A percentile compares a stretch with the other conserved stretches of the same genome.
Conservation (phyloP, 2,888 invertebrate species). For the Xestoiulus laeticollis region DNA sequence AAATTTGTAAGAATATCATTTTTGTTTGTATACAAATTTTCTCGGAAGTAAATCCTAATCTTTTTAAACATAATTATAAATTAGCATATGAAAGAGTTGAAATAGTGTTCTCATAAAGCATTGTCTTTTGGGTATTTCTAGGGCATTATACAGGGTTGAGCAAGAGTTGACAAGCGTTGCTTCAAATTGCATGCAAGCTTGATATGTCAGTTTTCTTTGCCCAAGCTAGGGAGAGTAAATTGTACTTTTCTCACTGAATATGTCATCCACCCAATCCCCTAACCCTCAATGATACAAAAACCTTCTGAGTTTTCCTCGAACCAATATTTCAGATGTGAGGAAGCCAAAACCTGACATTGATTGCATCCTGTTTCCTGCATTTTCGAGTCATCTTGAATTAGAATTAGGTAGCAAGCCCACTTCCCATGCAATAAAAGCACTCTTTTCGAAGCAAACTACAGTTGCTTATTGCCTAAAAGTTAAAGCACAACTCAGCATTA, state of each 20-base stretch:
- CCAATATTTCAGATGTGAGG: constrained; percentile 39
- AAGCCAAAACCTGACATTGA: constrained; percentile 47
- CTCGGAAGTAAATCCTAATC: too few species aligned
- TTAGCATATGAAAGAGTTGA: too few species aligned
- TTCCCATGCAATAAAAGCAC: constrained; percentile 34
- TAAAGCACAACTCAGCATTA: constrained; percentile 32
- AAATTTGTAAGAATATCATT: too few species aligned
- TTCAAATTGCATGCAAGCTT: neutral
- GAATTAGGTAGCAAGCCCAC: constrained; percentile 44
- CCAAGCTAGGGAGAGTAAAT: neutral
- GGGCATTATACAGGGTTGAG: neutral
- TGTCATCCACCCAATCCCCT: neutral
- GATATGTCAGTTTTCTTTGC: neutral
- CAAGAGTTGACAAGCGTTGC: neutral
- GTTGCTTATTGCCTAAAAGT: constrained; percentile 29
- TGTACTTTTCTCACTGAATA: constrained; percentile 34
- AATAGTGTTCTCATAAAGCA: too few species aligned
- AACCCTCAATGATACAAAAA: neutral
- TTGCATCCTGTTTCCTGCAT: constrained; percentile 50
- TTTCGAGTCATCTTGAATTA: constrained; percentile 53
- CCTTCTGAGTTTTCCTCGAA: neutral
- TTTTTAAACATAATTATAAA: too few species aligned
- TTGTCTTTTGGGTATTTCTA: too few species aligned
- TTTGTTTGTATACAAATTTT: too few species aligned
- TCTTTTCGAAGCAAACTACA: constrained; percentile 23